Conservation (phyloP, 1,140 invertebrate species). For the Geopemphigus sp. region DNA sequence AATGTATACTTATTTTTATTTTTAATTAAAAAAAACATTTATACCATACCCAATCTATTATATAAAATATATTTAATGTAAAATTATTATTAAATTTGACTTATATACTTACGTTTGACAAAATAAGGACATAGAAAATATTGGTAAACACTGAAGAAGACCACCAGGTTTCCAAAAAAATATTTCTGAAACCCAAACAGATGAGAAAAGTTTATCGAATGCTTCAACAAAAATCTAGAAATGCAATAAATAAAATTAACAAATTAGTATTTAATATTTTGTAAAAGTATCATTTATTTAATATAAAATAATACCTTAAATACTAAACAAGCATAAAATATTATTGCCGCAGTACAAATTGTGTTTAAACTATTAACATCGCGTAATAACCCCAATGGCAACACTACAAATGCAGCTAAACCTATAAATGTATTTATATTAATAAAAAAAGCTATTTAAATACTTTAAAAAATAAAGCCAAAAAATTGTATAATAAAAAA, state of each 20-base stretch:
- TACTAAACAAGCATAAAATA: constrained; percentile 86
- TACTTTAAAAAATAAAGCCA: background rate
- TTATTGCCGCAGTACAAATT: constrained; percentile 83
- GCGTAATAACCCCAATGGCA: constrained; percentile 85
- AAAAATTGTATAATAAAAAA: background rate
- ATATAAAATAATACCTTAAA: constrained; percentile 68
- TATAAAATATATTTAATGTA: too few species aligned
- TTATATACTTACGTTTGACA: constrained; percentile 75
- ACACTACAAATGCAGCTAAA: constrained; percentile 79
- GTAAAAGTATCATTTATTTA: background rate
- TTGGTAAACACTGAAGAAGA: constrained; percentile 85
- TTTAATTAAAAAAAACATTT: too few species aligned
- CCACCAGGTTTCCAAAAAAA: constrained; percentile 81
- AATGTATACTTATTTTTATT: too few species aligned
- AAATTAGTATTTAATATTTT: background rate
- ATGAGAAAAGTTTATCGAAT: constrained; percentile 67
- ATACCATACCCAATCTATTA: too few species aligned
- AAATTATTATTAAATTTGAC: too few species aligned
- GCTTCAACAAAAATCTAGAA: constrained; percentile 73
- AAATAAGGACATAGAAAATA: constrained; percentile 91
- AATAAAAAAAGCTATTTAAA: background rate
- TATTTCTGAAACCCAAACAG: constrained; percentile 73
- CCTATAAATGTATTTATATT: constrained; percentile 52
- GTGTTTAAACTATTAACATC: constrained; percentile 87
- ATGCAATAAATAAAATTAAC: constrained; percentile 28